These are phyloP conservation scores for Eupithecia subumbrata DNA, from an alignment of 2,888 invertebrate species.

Conservation along the genomic window DNA sequence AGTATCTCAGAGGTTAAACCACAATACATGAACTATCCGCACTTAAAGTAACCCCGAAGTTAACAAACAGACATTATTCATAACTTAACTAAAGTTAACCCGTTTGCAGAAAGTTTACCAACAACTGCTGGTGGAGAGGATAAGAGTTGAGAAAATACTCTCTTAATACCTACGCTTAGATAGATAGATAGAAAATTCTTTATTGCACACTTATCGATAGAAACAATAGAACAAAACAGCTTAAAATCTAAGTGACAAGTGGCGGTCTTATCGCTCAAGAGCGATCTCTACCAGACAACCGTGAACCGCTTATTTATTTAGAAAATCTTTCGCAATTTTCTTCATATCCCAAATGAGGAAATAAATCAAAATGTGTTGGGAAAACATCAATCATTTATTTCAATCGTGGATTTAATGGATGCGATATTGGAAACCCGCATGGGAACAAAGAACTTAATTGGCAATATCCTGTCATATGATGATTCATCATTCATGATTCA, in stretches of 20 bases:
- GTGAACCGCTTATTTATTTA: constrained; percentile 1
- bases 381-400: not conserved
- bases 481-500: constrained; percentile 1
- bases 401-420: not conserved
- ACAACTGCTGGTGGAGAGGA: constrained; percentile 1
- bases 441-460: constrained; percentile 28
- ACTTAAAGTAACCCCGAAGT: constrained; percentile 19
- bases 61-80: constrained; percentile 37
- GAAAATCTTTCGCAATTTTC: not conserved
- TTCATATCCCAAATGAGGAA: not conserved
- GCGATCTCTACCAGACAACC: no score
- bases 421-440: constrained; percentile 18
- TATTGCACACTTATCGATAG: no score
- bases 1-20: constrained; percentile 11
- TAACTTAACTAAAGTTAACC: constrained; percentile 35
- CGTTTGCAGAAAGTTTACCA: constrained; percentile 17
- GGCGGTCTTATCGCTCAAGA: no score
- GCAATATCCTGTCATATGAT: constrained; percentile 17
- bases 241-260: no score
- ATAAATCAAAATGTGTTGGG: constrained; percentile 1
- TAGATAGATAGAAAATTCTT: no score
- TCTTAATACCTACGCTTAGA: not conserved
- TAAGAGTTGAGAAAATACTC: not conserved
- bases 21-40: constrained; percentile 18
- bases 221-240: no score